phyloP scores from a whole-genome alignment of 2,113 vertebrate genomes.

The Drymodes brunneopygia region DNA sequence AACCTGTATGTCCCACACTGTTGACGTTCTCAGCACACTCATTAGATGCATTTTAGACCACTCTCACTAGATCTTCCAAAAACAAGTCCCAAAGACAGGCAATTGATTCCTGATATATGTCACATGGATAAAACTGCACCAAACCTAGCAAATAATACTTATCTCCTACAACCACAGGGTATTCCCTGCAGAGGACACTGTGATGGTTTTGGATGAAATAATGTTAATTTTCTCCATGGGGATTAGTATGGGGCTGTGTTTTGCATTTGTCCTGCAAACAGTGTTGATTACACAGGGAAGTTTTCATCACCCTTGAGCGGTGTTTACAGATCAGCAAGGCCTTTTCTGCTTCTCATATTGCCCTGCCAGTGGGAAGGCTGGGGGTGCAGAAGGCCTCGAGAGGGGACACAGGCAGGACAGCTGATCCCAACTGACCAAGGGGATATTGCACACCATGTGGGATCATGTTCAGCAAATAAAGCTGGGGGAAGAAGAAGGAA shows the following conservation, averaged over 20 bases:
- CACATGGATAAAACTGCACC: not conserved
- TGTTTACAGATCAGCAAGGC: not conserved
- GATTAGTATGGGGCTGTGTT: not conserved
- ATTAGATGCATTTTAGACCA: not conserved
- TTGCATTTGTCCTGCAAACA: not conserved
- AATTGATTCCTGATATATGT: not conserved
- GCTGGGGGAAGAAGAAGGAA: not conserved
- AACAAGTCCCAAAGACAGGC: not conserved
- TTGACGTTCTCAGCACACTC: not conserved
- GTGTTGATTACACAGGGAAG: no score
- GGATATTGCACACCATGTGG: no score
- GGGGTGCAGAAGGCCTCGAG: not conserved
- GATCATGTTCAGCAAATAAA: not conserved
- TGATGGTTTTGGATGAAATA: not conserved
- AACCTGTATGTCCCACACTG: not conserved
- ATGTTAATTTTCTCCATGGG: not conserved
- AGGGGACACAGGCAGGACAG: not conserved
- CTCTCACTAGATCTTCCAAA: not conserved
- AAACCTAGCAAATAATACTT: not conserved
- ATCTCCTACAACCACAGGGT: not conserved
- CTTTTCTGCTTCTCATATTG: not conserved
- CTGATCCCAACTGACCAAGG: not conserved
- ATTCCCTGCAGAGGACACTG: rapidly evolving
- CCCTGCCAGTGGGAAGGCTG: not conserved
- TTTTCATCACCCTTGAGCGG: not conserved